Percentiles rank a stretch among this genome's conserved stretches.
phyloP scores from a whole-genome alignment of 2,888 invertebrate genomes.

The Dione juno region DNA sequence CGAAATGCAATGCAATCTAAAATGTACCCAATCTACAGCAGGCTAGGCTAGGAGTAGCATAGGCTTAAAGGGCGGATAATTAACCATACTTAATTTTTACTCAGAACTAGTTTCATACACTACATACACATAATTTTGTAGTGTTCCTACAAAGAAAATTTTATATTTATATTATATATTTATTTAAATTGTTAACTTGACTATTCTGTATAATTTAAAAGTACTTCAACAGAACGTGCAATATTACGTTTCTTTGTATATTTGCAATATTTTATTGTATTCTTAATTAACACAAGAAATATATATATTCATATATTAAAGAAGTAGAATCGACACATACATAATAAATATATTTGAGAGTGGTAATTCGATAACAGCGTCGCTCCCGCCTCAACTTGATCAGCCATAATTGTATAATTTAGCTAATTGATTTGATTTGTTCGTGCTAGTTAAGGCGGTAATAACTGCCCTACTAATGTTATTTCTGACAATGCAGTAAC shows the following conservation, averaged over 20 bases:
- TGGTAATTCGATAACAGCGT: constrained; percentile 20
- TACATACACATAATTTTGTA: too few species aligned
- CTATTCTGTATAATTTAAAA: too few species aligned
- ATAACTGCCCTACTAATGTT: constrained; percentile 21
- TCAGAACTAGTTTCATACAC: too few species aligned
- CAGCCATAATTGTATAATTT: constrained; percentile 28
- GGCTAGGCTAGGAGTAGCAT: too few species aligned
- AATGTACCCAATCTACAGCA: too few species aligned
- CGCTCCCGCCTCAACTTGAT: constrained; percentile 22
- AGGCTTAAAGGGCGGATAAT: too few species aligned
- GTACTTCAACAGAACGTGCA: neutral
- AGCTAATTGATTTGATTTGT: constrained; percentile 34
- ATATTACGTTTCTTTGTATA: neutral
- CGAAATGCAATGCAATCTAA: too few species aligned
- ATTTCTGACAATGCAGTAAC: constrained; percentile 6
- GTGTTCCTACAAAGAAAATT: too few species aligned
- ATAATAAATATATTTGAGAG: constrained; percentile 12
- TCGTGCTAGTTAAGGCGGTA: constrained; percentile 23
- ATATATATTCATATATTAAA: neutral
- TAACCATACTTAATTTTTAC: too few species aligned
- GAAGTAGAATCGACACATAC: constrained; percentile 12
- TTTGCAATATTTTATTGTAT: neutral
- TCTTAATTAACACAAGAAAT: neutral
- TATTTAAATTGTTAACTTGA: too few species aligned
- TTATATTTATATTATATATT: too few species aligned